phyloP scores from a whole-genome alignment of 2,113 vertebrate species.

The Colius striatus region DNA sequence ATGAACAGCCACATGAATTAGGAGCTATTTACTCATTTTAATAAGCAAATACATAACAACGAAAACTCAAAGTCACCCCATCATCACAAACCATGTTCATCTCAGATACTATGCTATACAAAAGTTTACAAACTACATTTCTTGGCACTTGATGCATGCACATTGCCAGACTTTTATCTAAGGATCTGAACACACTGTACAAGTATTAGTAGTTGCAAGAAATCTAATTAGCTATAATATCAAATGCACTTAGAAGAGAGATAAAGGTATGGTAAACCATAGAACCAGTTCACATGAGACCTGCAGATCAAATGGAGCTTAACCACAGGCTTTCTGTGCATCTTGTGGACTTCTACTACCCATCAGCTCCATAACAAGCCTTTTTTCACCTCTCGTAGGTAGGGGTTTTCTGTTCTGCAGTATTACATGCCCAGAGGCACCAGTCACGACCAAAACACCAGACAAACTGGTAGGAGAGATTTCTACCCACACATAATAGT shows the following conservation, averaged over 20 bases:
- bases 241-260: background rate
- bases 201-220: too few species aligned
- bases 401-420: fast-evolving
- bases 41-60: background rate
- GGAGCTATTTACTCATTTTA: conserved; percentile 12
- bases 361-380: fast-evolving
- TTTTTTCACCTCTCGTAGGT: background rate
- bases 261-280: background rate
- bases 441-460: background rate
- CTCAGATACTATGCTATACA: background rate
- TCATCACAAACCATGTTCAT: background rate
- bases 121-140: background rate
- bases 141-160: background rate
- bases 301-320: fast-evolving
- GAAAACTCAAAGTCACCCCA: background rate
- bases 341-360: fast-evolving
- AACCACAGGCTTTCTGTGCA: background rate
- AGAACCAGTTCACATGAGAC: background rate
- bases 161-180: background rate
- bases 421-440: background rate
- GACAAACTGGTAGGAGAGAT: background rate
- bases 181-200: background rate
- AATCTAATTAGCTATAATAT: conserved; percentile 12
- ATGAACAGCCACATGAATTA: background rate
- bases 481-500: background rate